These are phyloP conservation scores for Macquaria australasica DNA, from an alignment of 2,113 vertebrate genomes.

Conservation along the genomic window DNA sequence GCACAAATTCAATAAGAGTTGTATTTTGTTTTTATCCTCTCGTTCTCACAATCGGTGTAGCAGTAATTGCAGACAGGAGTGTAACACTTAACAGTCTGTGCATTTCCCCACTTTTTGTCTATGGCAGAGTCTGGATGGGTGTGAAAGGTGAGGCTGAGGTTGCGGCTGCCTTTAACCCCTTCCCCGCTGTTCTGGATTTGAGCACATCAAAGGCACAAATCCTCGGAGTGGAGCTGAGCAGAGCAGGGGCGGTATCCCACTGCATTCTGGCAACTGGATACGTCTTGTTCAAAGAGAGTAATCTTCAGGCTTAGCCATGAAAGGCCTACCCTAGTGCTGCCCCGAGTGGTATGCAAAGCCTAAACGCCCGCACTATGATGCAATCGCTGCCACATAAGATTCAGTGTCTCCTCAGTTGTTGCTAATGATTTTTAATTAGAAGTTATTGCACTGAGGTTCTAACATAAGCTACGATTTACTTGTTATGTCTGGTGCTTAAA, in stretches of 20 bases:
- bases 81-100: neutral
- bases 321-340: conserved; percentile 66
- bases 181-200: conserved; percentile 73
- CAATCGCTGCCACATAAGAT: conserved; percentile 58
- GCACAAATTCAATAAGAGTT: conserved; percentile 14
- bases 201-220: conserved; percentile 81
- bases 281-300: conserved; percentile 77
- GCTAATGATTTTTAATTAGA: conserved; percentile 55
- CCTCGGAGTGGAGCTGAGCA: conserved; percentile 45
- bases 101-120: conserved; percentile 33
- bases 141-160: conserved; percentile 77
- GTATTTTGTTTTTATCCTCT: neutral
- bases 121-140: neutral
- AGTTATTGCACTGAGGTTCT: conserved; percentile 17
- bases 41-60: neutral
- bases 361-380: conserved; percentile 65
- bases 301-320: conserved; percentile 81
- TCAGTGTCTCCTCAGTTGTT: conserved; percentile 31
- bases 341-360: conserved; percentile 47
- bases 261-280: conserved; percentile 64
- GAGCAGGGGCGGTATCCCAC: conserved; percentile 56
- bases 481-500: neutral
- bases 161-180: conserved; percentile 71
- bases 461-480: neutral
- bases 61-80: neutral